Evolutionary conservation across 2,888 invertebrate genomes (phyloP), one percentile per base, ranked within the genome.

Genomic region (Aradus depressus): DNA sequence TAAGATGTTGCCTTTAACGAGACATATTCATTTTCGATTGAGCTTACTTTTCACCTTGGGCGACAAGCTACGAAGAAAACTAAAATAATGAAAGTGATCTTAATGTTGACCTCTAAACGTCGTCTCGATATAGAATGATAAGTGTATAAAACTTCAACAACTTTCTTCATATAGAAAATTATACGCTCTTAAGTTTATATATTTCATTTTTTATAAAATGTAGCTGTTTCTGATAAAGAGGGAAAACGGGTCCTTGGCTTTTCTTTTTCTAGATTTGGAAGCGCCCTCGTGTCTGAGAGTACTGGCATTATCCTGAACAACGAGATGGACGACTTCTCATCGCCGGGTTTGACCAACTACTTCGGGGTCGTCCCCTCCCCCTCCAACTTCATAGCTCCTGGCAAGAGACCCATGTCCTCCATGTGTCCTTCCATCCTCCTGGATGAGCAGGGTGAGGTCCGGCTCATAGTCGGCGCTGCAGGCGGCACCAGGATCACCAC

Each of bases 271-370:
- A 60, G 60, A 45, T 60, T 60, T 67, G 96, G 93, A 2, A 81
- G 89, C 2, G 82, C 84, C 52, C 74, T 84, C 55, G 75, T 84
- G 3, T 90, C 91, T 0, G 70, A 70, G 23, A 78, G 78, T 48
- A 88, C 90, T 0, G 97, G 95, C 0, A 85, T 97, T 21, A 72
- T 96, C 14, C 81, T 90, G 67, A 97, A 96, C 67, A 86, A 91
- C 65, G 87, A 88, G 57, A 95, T 97, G 89, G 90, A 92, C 60
- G 96, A 97, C 65, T 97, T 96, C 68, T 87, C 91, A 0, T 78
- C 83, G 0, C 84, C 85, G 0, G 78, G 80, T 22, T 74, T 81
- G 53, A 72, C 74, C 0, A 83, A 82, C 63, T 76, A 70, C 56
- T 87, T 83, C 65, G 80, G 77, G 1, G 60, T 88, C 8, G 79